Evolutionary conservation across 1,140 invertebrate species (phyloP), one percentile per base, ranked within the genome.

Genomic region (Sarcophaga peregrina): DNA sequence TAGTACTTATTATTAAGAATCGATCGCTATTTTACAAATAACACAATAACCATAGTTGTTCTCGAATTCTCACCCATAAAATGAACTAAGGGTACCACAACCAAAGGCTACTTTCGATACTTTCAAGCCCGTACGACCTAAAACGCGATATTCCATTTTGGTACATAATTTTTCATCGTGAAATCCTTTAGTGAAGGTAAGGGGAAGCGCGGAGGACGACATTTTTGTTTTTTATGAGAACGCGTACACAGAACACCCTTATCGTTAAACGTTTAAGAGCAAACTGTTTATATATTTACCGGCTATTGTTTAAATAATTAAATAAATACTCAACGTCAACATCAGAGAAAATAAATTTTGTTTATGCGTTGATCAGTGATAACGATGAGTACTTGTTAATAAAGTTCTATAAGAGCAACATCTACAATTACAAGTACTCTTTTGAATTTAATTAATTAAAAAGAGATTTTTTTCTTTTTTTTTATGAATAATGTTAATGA

Each of bases 41-140:
- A 52, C 8, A 52, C 13, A 5, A 5, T 10, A 1, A 5, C 5
- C 5, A 52, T 10, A 52, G 2, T 1, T 52, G n/a, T 1, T 2
- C 8, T 72, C 9, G n/a, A 52, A 20, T 45, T 10, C 74, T 72
- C 52, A 93, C 93, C 92, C 92, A 87, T 93, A 93, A 73, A 92
- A 91, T 83, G 91, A 89, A 92, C 83, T 85, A 82, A 93, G 92
- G 45, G 91, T 90, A 15, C 91, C 92, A 5, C 92, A 91, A 47
- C 93, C 93, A 7, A 94, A 84, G 0, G 92, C 91, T 15, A 94
- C 80, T 81, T 92, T 90, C 0, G 93, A 94, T 1, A 94, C 91
- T 54, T 89, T 88, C n/a, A 94, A 82, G 2, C 90, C 93, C 4
- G 93, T 94, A 15, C 86, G 87, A 9, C 93, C 93, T 50, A 94